Conservation (phyloP, 2,888 invertebrate species). For the Abrostola tripartita region DNA sequence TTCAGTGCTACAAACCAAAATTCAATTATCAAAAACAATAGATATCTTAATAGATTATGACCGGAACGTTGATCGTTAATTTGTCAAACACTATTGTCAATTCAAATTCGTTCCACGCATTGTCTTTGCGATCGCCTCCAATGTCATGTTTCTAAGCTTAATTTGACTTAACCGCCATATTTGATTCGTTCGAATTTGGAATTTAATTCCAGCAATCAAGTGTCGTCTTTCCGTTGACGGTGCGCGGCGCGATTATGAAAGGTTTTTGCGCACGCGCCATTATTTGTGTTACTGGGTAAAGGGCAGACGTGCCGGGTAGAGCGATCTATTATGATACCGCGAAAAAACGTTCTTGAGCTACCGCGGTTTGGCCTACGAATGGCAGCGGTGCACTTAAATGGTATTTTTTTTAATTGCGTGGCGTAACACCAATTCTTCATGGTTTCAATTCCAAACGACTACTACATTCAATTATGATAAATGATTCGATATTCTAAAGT, state of each 20-base stretch:
- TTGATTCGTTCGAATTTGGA: conserved; percentile 50
- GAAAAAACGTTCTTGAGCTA: conserved; percentile 55
- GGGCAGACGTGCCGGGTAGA: conserved; percentile 74
- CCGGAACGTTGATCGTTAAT: conserved; percentile 52
- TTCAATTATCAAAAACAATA: conserved; percentile 55
- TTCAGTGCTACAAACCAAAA: conserved; percentile 29
- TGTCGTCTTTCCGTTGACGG: conserved; percentile 57
- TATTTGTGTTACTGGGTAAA: conserved; percentile 86
- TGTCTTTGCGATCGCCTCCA: conserved; percentile 70
- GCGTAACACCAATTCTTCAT: conserved; percentile 41
- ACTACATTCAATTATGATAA: conserved; percentile 46
- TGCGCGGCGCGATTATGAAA: conserved; percentile 55
- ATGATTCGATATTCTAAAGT: conserved; percentile 52
- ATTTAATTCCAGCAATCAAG: conserved; percentile 54
- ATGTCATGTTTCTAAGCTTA: conserved; percentile 78
- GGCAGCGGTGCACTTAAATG: conserved; percentile 8
- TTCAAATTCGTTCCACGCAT: conserved; percentile 77
- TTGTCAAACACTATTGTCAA: conserved; percentile 57
- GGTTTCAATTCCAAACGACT: conserved; percentile 40
- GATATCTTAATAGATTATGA: conserved; percentile 50
- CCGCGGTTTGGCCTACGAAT: conserved; percentile 16
- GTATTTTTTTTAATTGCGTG: conserved; percentile 30
- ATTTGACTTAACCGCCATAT: conserved; percentile 60
- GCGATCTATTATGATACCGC: conserved; percentile 62
- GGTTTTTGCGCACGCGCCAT: conserved; percentile 68